Evolutionary conservation across 2,888 invertebrate species (phyloP).

Genomic region (Ornithoptera alexandrae): DNA sequence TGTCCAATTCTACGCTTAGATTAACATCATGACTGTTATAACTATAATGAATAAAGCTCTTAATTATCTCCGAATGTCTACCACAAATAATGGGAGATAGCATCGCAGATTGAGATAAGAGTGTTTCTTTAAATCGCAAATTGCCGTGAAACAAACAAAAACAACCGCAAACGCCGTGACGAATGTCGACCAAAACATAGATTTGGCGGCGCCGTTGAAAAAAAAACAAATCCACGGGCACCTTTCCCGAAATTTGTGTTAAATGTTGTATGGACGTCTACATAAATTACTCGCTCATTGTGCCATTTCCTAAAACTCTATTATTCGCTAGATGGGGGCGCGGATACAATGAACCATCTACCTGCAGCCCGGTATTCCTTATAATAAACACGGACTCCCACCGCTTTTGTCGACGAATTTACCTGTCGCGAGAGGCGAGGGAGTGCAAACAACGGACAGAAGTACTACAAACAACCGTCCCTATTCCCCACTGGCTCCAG

Average conservation of each 20-base stretch:
- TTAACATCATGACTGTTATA: slow-evolving; percentile 52
- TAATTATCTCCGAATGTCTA: slow-evolving; percentile 54
- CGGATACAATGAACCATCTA: slow-evolving; percentile 62
- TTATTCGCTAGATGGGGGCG: slow-evolving; percentile 66
- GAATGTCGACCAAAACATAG: slow-evolving; percentile 64
- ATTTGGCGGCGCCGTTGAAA: slow-evolving; percentile 43
- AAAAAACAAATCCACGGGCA: slow-evolving; percentile 48
- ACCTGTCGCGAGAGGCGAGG: slow-evolving; percentile 65
- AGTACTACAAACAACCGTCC: slow-evolving; percentile 39
- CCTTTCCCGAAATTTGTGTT: slow-evolving; percentile 68
- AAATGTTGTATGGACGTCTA: slow-evolving; percentile 65
- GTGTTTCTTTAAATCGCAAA: slow-evolving; percentile 63
- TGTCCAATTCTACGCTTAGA: slow-evolving; percentile 60
- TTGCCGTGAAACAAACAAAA: slow-evolving; percentile 75
- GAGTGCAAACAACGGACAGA: slow-evolving; percentile 68
- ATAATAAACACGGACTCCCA: slow-evolving; percentile 69
- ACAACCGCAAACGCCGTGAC: slow-evolving; percentile 62
- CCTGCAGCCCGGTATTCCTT: slow-evolving; percentile 72
- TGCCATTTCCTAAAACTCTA: slow-evolving; percentile 76
- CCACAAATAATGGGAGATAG: slow-evolving; percentile 49
- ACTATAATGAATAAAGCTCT: slow-evolving; percentile 57
- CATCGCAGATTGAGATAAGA: slow-evolving; percentile 45
- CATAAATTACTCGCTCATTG: slow-evolving; percentile 77
- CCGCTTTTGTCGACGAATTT: slow-evolving; percentile 70
- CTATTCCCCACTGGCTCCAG: slow-evolving; percentile 35